Evolutionary conservation across 2,113 vertebrate genomes (phyloP).

Genomic region (Notiomystis cincta): DNA sequence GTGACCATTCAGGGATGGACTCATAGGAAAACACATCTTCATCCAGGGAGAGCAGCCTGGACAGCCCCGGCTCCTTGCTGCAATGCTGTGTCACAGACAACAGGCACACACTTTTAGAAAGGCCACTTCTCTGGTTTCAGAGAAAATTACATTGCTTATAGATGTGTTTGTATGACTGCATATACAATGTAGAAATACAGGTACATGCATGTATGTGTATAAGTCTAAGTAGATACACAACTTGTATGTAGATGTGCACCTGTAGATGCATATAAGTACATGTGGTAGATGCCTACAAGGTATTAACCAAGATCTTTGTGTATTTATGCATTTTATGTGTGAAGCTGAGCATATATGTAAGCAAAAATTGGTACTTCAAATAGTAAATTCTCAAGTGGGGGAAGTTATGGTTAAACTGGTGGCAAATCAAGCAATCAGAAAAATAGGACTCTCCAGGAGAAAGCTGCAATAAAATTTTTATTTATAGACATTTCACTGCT

Average conservation of each 20-base stretch:
- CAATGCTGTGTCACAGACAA: not conserved
- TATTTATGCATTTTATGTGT: not conserved
- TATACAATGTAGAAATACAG: not conserved
- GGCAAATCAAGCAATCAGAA: not conserved
- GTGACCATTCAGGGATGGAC: not conserved
- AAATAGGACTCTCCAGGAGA: not conserved
- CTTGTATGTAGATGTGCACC: not conserved
- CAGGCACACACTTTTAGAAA: not conserved
- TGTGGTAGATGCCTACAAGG: not conserved
- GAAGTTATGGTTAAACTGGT: not conserved
- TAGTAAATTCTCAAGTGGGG: not conserved
- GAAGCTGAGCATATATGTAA: not conserved
- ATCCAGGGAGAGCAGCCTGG: not conserved
- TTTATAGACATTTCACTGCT: not conserved
- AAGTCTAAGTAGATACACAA: not conserved
- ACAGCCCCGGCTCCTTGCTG: not conserved
- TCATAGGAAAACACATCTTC: not conserved
- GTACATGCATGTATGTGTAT: too few relatives aligned
- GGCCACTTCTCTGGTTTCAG: not conserved
- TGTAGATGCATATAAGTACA: not conserved
- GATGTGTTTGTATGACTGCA: not conserved
- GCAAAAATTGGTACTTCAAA: not conserved
- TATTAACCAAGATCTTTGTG: not conserved
- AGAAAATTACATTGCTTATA: not conserved
- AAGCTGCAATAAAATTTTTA: not conserved